These are phyloP conservation scores for Aphelocoma coerulescens DNA, from an alignment of 2,113 vertebrate species.

Conservation along the genomic window DNA sequence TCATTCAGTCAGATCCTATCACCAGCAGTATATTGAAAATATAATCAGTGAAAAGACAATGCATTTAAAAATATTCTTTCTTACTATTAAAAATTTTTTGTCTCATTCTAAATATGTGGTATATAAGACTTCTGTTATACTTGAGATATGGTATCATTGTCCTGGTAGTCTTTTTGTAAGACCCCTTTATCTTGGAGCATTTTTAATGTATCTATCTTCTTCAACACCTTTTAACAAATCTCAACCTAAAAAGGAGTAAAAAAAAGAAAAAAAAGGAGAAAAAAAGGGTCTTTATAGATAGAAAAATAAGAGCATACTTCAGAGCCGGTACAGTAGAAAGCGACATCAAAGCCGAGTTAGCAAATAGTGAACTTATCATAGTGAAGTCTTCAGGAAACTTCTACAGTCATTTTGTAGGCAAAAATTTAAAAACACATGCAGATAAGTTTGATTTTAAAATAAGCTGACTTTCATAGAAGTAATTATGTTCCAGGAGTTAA, in stretches of 20 bases:
- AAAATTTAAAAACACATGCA: not conserved
- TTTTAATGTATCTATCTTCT: not conserved
- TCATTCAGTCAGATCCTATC: not conserved
- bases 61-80: not conserved
- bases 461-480: not conserved
- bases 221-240: not conserved
- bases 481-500: not conserved
- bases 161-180: not conserved
- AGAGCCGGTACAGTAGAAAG: not conserved
- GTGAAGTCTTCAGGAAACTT: not conserved
- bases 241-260: not conserved
- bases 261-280: fast-evolving
- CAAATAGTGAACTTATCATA: not conserved
- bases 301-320: not conserved
- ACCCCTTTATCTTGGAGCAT: not conserved
- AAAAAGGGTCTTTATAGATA: not conserved
- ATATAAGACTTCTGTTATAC: not conserved
- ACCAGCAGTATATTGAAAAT: not conserved
- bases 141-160: not conserved
- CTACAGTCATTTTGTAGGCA: not conserved
- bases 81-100: not conserved
- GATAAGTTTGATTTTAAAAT: not conserved
- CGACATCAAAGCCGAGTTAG: not conserved
- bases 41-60: not conserved
- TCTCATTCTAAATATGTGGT: not conserved